Conservation (phyloP, 2,113 vertebrate genomes). For the Nesospiza acunhae region DNA sequence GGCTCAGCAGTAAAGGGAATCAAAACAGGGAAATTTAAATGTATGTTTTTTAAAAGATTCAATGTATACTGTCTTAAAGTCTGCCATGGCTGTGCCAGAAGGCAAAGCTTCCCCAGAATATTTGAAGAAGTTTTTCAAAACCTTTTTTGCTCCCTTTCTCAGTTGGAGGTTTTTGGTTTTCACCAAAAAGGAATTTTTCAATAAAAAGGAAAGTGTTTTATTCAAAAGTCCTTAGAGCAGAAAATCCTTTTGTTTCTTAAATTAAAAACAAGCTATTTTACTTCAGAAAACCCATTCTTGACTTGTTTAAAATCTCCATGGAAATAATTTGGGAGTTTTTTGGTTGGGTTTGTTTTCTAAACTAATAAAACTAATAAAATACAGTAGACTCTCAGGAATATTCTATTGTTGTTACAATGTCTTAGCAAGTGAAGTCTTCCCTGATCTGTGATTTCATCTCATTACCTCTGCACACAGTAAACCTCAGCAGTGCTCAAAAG, state of each 20-base stretch:
- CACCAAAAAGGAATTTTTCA: background rate
- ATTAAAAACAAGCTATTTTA: background rate
- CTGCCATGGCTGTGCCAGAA: background rate
- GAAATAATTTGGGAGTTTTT: background rate
- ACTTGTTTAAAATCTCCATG: background rate
- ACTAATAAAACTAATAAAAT: background rate
- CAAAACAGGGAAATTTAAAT: background rate
- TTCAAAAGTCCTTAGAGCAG: background rate
- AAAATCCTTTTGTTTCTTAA: background rate
- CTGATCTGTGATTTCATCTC: background rate
- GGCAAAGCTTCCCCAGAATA: background rate
- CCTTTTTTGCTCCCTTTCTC: rapidly evolving
- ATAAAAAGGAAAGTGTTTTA: background rate
- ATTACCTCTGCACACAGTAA: background rate
- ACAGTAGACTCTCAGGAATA: background rate
- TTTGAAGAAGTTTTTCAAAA: background rate
- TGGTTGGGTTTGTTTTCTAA: background rate
- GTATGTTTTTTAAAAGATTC: background rate
- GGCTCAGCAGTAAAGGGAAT: background rate
- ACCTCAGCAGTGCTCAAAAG: background rate
- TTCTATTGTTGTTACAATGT: background rate
- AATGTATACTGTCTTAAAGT: background rate
- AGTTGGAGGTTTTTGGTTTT: background rate
- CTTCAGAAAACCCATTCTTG: background rate
- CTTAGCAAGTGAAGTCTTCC: background rate